Base-by-base conservation (phyloP, 2,888 invertebrate genomes). In the Nineta flava region DNA sequence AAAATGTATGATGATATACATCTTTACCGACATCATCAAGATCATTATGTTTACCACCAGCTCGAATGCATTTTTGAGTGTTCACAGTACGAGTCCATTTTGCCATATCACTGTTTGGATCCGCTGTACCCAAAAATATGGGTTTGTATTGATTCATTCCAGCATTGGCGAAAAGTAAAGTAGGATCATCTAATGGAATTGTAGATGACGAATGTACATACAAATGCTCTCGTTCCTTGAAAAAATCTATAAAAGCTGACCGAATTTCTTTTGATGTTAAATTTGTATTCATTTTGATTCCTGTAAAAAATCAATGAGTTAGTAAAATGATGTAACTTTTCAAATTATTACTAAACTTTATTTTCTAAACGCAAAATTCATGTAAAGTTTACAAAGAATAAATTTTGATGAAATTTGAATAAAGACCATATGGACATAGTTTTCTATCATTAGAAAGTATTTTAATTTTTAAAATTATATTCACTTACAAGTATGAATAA, bases 91-190 rank as follows among this genome's bases (percentile, higher is more conserved):
- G 77, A 16, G 83, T 75, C 75, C 84, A 84, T 62, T 87, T 88
- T 12, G 92, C 79, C 83, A 96, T 83, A 63, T 96, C 95, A 65
- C 93, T 93, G 63, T 90, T 92, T 1, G 97, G 97, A 69, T 97
- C 96, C 1, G 84, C 93, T 1, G 87, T 84, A 35, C 97, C 99
- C 61, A 97, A 74, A 69, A 99, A 99, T 57, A 99, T 91, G 1
- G 97, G 96, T 66, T 99, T 99, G 65, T 90, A 99, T 77, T 97
- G 97, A 67, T 97, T 97, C 99, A 99, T 99, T 48, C 95, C 99
- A 55, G 99, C 97, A 77, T 99, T 99, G 47, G 97, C 76, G 69
- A 99, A 99, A 0, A 99, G 74, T 51, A 99, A 72, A 1, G 97
- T 97, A 19, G 97, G 97, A 70, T 99, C 99, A 71, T 99, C 96